Evolutionary conservation across 2,797 vertebrate genomes (phyloP).

Genomic region (Propithecus deckenii): DNA sequence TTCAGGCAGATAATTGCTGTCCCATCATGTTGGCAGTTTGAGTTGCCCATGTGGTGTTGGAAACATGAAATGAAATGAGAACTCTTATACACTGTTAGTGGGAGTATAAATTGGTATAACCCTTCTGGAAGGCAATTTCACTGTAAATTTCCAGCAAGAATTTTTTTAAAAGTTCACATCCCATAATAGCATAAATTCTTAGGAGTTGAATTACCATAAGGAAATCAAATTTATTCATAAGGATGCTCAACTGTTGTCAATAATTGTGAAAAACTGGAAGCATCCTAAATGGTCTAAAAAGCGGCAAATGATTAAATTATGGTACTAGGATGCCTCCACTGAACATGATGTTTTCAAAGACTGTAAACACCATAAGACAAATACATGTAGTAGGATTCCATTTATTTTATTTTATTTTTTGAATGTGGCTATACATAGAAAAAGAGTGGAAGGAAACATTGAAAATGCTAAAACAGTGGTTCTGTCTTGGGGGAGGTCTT

Average conservation of each 20-base stretch:
- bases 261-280: not conserved
- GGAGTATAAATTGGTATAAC: not conserved
- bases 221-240: constrained; percentile 4
- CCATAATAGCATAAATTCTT: not conserved
- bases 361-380: not conserved
- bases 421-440: not conserved
- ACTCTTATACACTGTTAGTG: not conserved
- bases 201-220: not conserved
- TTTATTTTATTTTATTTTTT: not conserved
- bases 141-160: not conserved
- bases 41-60: not conserved
- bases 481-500: not conserved
- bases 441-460: not conserved
- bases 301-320: not conserved
- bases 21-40: not conserved
- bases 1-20: constrained; percentile 19
- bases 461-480: not conserved
- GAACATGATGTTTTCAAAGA: constrained; percentile 2
- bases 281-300: not conserved
- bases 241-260: not conserved
- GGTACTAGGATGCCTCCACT: not conserved
- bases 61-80: constrained; percentile 3
- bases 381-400: not conserved
- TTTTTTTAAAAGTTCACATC: not conserved
- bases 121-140: constrained; percentile 23